Percentiles rank a stretch among this genome's conserved stretches.
Evolutionary conservation across 2,113 vertebrate species (phyloP).

Genomic region (Tretioscincus oriximinensis): DNA sequence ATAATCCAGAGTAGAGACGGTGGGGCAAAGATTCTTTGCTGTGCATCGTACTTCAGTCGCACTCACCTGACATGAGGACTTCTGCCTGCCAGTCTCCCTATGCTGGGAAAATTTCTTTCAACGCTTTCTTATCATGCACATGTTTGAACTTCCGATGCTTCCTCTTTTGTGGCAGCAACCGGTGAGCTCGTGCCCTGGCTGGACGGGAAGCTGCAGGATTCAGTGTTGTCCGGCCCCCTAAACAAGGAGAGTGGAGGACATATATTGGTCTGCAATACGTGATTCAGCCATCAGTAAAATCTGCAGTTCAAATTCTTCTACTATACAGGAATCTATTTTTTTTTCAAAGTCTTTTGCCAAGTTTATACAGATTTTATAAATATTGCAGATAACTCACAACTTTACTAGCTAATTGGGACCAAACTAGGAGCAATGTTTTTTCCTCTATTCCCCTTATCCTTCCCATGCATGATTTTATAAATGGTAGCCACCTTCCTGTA

Average conservation of each 20-base stretch:
- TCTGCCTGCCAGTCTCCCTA: slow-evolving; percentile 67
- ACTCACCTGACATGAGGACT: slow-evolving; percentile 71
- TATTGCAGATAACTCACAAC: too few species aligned
- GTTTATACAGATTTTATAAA: neutral
- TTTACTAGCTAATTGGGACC: too few species aligned
- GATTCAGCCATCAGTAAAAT: neutral
- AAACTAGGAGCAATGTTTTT: too few species aligned
- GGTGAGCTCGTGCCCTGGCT: slow-evolving; percentile 64
- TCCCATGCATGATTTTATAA: too few species aligned
- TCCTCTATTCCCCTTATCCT: too few species aligned
- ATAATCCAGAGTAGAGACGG: neutral
- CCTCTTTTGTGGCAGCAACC: slow-evolving; percentile 71
- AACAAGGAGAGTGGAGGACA: slow-evolving; percentile 44
- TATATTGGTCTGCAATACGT: neutral
- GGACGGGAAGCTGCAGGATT: slow-evolving; percentile 60
- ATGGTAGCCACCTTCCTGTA: too few species aligned
- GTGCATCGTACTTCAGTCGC: neutral
- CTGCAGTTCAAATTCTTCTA: slow-evolving; percentile 19
- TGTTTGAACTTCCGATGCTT: slow-evolving; percentile 84
- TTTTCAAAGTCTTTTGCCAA: slow-evolving; percentile 14
- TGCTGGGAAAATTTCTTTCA: slow-evolving; percentile 77
- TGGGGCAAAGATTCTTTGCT: neutral
- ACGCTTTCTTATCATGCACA: slow-evolving; percentile 72
- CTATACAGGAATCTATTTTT: slow-evolving; percentile 23
- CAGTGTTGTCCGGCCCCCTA: slow-evolving; percentile 57